These are phyloP conservation scores for Lasioglossum marginatum DNA, from an alignment of 2,888 invertebrate species.

Conservation along the genomic window DNA sequence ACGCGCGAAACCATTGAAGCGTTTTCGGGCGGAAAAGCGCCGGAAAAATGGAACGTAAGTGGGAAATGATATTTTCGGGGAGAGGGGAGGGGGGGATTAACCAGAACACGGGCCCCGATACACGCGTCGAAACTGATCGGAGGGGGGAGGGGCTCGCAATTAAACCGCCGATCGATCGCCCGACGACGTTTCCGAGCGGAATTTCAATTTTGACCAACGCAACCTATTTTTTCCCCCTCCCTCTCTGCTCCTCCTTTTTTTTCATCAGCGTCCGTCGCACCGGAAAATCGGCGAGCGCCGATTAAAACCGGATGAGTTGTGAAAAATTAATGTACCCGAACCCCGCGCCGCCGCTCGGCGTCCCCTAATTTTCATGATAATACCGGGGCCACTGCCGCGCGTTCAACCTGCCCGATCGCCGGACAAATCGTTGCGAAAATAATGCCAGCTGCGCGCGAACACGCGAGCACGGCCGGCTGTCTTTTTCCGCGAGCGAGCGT, in stretches of 20 bases:
- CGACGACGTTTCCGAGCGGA: conserved; percentile 13
- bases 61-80: conserved; percentile 17
- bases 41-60: conserved; percentile 18
- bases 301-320: conserved; percentile 70
- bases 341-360: not conserved
- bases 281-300: conserved; percentile 60
- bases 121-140: not conserved
- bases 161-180: conserved; percentile 48
- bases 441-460: conserved; percentile 43
- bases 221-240: not conserved
- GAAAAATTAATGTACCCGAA: conserved; percentile 71
- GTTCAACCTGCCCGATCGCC: conserved; percentile 17
- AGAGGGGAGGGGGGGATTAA: not conserved
- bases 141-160: conserved; percentile 34
- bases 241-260: not conserved
- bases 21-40: not conserved
- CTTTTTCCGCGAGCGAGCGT: not conserved
- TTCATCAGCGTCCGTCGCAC: not conserved
- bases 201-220: conserved; percentile 58
- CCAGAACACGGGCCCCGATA: not conserved
- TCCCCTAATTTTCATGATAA: conserved; percentile 71
- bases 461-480: not conserved
- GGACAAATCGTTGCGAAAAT: conserved; percentile 59
- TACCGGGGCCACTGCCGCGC: conserved; percentile 22
- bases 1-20: not conserved